Conservation (phyloP, 2,888 invertebrate species). For the Amphipyra tragopoginis region DNA sequence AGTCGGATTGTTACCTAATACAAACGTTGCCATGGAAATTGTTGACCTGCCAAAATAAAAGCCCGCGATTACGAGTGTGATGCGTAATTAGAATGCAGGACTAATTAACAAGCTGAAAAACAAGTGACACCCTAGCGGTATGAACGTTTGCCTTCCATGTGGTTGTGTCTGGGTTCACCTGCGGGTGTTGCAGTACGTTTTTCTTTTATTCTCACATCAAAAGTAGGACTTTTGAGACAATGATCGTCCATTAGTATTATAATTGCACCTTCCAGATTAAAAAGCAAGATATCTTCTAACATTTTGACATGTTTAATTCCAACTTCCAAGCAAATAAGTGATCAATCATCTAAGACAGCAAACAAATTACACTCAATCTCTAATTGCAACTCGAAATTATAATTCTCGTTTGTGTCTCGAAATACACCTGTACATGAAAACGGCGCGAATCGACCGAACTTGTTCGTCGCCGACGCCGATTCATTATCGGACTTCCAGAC, state of each 20-base stretch:
- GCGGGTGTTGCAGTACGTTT: not conserved
- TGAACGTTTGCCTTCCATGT: too few species aligned
- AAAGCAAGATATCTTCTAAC: slow-evolving; percentile 27
- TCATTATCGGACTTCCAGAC: slow-evolving; percentile 86
- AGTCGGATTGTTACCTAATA: too few species aligned
- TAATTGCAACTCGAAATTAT: slow-evolving; percentile 55
- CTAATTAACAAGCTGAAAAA: too few species aligned
- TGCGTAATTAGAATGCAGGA: too few species aligned
- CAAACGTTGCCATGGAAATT: too few species aligned
- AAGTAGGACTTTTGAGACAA: not conserved
- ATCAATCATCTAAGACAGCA: slow-evolving; percentile 54
- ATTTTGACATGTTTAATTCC: slow-evolving; percentile 13
- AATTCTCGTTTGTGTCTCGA: slow-evolving; percentile 62
- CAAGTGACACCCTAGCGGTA: too few species aligned
- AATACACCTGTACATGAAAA: slow-evolving; percentile 70
- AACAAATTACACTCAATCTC: slow-evolving; percentile 48
- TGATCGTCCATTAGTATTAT: not conserved
- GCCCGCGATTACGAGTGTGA: too few species aligned
- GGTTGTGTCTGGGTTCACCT: too few species aligned
- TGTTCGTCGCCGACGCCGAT: slow-evolving; percentile 84
- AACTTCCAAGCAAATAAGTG: slow-evolving; percentile 6
- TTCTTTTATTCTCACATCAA: not conserved
- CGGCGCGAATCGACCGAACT: slow-evolving; percentile 80
- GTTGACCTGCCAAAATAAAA: too few species aligned
- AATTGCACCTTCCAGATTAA: slow-evolving; percentile 16